Base-by-base conservation (phyloP, 1,140 invertebrate species). In the Yoshiicerus persimilis region DNA sequence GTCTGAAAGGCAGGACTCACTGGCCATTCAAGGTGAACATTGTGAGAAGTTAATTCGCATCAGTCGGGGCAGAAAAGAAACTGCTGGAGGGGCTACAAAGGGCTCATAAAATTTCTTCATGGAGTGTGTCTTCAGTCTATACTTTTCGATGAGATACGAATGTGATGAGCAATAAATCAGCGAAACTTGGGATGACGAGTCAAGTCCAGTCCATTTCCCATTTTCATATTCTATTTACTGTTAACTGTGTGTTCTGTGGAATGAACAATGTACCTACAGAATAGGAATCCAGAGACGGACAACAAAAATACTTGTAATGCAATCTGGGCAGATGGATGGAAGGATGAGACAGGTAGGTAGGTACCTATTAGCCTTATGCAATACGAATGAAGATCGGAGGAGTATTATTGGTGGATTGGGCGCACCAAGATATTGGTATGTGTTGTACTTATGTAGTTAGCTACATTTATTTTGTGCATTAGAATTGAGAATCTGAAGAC, bases 141-240 rank as follows among this genome's bases (percentile, higher is more conserved):
- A 87, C 87, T 87, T 87, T 84, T 84, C 87, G 70, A 87, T 87
- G 87, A 87, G 83, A 87, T 87, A 87, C 87, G 80, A 87, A 84
- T 87, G 62, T 39, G 80, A 87, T 84, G 87, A 64, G 87, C 56
- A 64, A 87, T 87, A 87, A 87, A 87, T 87, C 87, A 87, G 41
- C 70, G 13, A 75, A 47, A 70, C 16, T 64, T 86, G 62, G 62
- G 56, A 56, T 64, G 34, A 38, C 34, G 62, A 62, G 85, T 39
- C 5, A 36, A 86, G 27, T 66, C 20, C 16, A n/a, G 47, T 56
- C 47, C n/a, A 56, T 56, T 56, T 56, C 47, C 20, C 47, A n/a
- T 56, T 16, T 56, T 56, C 47, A 56, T n/a, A n/a, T 56, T 0
- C 47, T n/a, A n/a, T n/a, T n/a, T n/a, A n/a, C n/a, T n/a, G n/a